Evolutionary conservation across 2,888 invertebrate genomes (phyloP), one percentile per base, ranked within the genome.

Genomic region (Prenolepis imparis): DNA sequence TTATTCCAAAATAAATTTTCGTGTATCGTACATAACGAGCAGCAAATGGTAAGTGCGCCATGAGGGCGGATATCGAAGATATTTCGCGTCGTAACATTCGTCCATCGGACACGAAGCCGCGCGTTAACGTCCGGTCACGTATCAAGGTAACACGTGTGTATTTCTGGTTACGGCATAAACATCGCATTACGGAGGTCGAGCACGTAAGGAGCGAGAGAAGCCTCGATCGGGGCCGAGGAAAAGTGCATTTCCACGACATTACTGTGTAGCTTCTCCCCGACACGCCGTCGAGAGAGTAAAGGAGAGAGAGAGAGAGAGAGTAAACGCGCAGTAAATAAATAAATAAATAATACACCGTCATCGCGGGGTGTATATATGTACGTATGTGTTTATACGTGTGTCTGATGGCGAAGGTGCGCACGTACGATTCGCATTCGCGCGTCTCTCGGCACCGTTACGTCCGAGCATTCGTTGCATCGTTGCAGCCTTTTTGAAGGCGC

Each of bases 131-230:
- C 61, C 32, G 39, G 67, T 41, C 67, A 78, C 67, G 52, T 78
- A 63, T 70, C 63, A 48, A 44, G 32, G 15, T n/a, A 44, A 44
- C 63, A 80, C 73, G 82, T 57, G 83, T 48, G 67, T 67, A 44
- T 57, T 81, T 73, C 73, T 57, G 83, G 72, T 73, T 86, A 83
- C 74, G 82, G 84, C 74, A 75, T 70, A 72, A 63, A 67, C 57
- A 72, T 77, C 28, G 84, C 89, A 92, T 93, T 92, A 92, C 89
- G 91, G 86, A 92, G 91, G 89, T 82, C 90, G 90, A 90, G 92
- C 93, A 93, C 93, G 93, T 93, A 92, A 90, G 85, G 15, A 44
- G 86, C 36, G 24, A 28, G 68, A 55, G 67, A 21, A 44, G 55
- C 57, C 24, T 86, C 88, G 87, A 59, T 21, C 70, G 86, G 55